These are phyloP conservation scores for Rhagologus leucostigma DNA, from an alignment of 2,113 vertebrate genomes.

Conservation along the genomic window DNA sequence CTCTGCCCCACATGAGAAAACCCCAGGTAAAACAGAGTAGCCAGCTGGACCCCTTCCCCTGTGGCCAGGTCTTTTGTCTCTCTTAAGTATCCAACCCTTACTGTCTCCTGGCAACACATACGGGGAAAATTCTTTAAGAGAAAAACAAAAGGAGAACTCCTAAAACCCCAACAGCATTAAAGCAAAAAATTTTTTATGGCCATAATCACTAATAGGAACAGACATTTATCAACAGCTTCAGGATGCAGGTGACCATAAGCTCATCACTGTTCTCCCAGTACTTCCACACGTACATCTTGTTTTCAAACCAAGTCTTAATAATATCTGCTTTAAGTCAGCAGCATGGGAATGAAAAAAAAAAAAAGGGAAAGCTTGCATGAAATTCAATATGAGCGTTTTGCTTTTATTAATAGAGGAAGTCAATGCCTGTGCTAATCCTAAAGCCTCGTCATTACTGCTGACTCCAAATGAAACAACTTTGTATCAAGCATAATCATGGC, in stretches of 20 bases:
- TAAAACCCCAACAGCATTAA: not conserved
- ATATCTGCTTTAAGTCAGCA: not conserved
- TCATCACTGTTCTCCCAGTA: not conserved
- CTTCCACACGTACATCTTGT: not conserved
- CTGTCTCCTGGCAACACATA: too few relatives aligned
- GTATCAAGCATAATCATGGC: not conserved
- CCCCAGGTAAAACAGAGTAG: too few relatives aligned
- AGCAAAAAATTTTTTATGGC: not conserved
- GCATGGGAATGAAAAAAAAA: not conserved
- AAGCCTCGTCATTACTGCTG: not conserved
- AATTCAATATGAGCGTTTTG: not conserved
- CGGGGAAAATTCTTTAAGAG: too few relatives aligned
- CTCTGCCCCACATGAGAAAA: too few relatives aligned
- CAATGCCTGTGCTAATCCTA: not conserved
- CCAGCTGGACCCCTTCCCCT: too few relatives aligned
- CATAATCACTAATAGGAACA: not conserved
- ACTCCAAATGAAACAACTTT: not conserved
- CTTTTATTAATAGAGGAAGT: not conserved
- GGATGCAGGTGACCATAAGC: not conserved
- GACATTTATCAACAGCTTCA: not conserved
- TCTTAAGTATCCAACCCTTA: too few relatives aligned
- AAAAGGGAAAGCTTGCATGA: not conserved
- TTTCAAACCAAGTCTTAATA: not conserved
- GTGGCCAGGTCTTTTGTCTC: too few relatives aligned
- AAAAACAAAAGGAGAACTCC: too few relatives aligned